Percentiles rank a stretch among this genome's conserved stretches.
Evolutionary conservation across 2,113 vertebrate genomes (phyloP).

Genomic region (Maccullochella peelii): DNA sequence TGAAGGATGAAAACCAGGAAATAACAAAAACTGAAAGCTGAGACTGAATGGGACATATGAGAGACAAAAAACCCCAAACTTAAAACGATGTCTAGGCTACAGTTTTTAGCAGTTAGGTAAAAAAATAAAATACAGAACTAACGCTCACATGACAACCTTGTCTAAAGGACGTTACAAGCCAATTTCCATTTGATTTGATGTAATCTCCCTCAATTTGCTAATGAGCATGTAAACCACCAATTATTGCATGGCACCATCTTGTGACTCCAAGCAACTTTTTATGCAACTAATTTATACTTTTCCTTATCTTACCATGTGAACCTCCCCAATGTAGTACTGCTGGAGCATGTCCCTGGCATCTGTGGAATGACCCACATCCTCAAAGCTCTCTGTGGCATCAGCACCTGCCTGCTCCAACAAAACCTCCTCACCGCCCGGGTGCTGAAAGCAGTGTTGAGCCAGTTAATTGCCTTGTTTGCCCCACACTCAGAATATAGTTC

Average conservation of each 20-base stretch:
- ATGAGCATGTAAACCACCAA: neutral
- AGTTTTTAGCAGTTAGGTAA: too few species aligned
- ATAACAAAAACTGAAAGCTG: neutral
- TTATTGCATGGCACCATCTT: neutral
- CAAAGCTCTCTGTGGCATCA: slow-evolving; percentile 95
- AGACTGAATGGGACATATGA: neutral
- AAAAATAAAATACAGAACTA: neutral
- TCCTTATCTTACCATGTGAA: slow-evolving; percentile 88
- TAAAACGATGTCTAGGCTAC: neutral
- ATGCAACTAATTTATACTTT: neutral
- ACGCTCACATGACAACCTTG: neutral
- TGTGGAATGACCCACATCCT: slow-evolving; percentile 94
- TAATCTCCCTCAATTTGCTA: neutral
- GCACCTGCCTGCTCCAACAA: slow-evolving; percentile 92
- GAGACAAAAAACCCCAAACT: neutral
- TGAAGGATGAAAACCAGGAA: neutral
- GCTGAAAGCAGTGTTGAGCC: slow-evolving; percentile 80
- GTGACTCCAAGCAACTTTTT: slow-evolving; percentile 6
- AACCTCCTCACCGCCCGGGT: slow-evolving; percentile 96
- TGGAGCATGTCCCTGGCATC: slow-evolving; percentile 96
- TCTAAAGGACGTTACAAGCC: neutral
- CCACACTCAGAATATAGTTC: neutral
- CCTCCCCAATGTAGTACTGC: slow-evolving; percentile 92
- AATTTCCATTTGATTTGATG: neutral
- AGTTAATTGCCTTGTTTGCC: neutral